These are phyloP conservation scores for Elephantulus edwardii DNA, from an alignment of 2,113 vertebrate genomes.

Conservation along the genomic window DNA sequence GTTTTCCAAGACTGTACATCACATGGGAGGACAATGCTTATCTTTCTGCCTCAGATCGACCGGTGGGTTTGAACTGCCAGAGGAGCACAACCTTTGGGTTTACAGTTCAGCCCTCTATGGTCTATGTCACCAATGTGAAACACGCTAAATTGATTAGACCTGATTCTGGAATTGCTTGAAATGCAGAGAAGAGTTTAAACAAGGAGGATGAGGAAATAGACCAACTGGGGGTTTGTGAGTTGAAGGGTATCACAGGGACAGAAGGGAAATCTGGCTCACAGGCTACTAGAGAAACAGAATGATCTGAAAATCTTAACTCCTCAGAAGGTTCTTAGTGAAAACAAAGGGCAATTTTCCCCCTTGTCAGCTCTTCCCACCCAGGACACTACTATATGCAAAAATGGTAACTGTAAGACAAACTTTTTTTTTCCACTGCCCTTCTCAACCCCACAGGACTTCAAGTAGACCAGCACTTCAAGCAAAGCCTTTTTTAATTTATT, in stretches of 20 bases:
- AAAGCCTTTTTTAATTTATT: too few relatives aligned
- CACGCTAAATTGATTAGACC: too few relatives aligned
- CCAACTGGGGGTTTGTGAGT: neutral
- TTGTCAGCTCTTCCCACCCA: conserved; percentile 72
- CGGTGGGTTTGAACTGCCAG: too few relatives aligned
- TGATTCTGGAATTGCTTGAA: neutral
- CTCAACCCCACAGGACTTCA: conserved; percentile 61
- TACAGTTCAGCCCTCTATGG: too few relatives aligned
- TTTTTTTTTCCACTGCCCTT: conserved; percentile 76
- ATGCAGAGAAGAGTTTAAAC: neutral
- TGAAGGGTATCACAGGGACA: neutral
- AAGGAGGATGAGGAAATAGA: neutral
- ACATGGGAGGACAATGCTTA: too few relatives aligned
- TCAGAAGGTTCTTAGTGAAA: conserved; percentile 69
- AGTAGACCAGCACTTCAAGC: conserved; percentile 72
- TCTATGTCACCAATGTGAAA: too few relatives aligned
- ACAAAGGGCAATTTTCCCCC: conserved; percentile 73
- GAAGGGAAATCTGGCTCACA: neutral
- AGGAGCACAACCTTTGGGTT: too few relatives aligned
- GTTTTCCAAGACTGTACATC: too few relatives aligned
- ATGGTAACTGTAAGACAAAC: conserved; percentile 75
- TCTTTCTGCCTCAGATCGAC: too few relatives aligned
- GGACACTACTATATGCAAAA: conserved; percentile 78
- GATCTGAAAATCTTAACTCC: conserved; percentile 68
- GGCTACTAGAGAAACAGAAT: neutral